Percentiles rank a stretch among this genome's conserved stretches.
Conservation (phyloP, 2,888 invertebrate genomes). For the Hoplodrina blanda region DNA sequence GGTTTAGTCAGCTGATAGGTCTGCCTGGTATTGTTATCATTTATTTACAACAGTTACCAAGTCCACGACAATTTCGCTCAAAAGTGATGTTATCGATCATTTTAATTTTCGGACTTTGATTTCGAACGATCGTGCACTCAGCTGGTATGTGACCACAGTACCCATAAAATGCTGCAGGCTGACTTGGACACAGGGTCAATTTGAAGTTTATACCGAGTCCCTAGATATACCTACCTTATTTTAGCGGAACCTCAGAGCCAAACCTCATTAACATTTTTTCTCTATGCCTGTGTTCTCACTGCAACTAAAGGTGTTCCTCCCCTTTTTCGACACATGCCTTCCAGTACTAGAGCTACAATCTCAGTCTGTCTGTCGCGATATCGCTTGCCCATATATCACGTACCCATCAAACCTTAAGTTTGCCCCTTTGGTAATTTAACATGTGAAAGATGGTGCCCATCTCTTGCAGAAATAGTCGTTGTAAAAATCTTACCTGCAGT, state of each 20-base stretch:
- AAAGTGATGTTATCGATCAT: neutral
- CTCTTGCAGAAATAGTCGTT: neutral
- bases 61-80: neutral
- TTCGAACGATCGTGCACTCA: neutral
- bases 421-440: no score
- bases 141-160: neutral
- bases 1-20: constrained; percentile 5
- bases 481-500: constrained; percentile 89
- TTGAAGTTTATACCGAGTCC: no score
- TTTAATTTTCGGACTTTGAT: constrained; percentile 15
- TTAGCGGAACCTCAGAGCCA: no score
- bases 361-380: no score
- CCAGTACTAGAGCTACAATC: no score
- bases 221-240: no score
- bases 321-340: no score
- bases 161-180: no score
- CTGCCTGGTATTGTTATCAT: neutral
- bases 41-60: neutral
- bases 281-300: neutral
- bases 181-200: neutral
- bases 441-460: no score
- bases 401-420: no score
- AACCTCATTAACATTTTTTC: neutral
- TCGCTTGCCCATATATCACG: no score
- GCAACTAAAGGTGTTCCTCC: no score